Percentiles rank a stretch among this genome's conserved stretches.
Conservation (phyloP, 2,888 invertebrate genomes). For the Pycnomerus fuliginosus region DNA sequence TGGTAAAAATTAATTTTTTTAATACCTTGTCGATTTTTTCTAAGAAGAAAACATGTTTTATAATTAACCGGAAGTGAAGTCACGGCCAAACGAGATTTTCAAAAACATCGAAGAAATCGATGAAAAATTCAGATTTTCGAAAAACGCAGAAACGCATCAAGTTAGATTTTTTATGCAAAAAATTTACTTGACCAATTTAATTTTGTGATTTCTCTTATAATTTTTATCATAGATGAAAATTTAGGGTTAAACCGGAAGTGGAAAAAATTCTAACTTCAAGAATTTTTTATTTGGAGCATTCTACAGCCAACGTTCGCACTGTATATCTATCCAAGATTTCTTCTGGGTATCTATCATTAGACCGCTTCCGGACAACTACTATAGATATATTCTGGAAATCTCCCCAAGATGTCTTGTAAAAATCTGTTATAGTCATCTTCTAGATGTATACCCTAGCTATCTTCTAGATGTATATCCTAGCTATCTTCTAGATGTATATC, state of each 20-base stretch:
- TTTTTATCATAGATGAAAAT: too few relatives aligned
- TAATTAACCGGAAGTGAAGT: too few relatives aligned
- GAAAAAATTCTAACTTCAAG: too few relatives aligned
- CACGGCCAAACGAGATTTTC: too few relatives aligned
- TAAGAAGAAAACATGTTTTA: too few relatives aligned
- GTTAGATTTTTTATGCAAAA: background rate
- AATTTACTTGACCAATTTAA: background rate
- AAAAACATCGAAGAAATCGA: too few relatives aligned
- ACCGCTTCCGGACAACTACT: background rate
- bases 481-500: background rate
- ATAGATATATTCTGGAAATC: background rate
- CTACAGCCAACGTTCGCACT: background rate
- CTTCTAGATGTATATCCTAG: background rate
- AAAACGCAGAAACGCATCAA: too few relatives aligned
- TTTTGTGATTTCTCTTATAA: too few relatives aligned
- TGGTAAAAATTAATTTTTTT: background rate
- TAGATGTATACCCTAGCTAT: background rate
- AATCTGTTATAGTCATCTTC: background rate
- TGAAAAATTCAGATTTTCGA: too few relatives aligned
- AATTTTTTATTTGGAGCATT: too few relatives aligned
- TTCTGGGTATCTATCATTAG: background rate
- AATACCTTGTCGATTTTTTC: background rate
- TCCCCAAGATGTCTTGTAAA: background rate
- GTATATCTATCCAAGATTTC: background rate
- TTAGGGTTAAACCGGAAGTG: too few relatives aligned